Evolutionary conservation across 2,888 invertebrate genomes (phyloP).

Genomic region (Pandemis corylana): DNA sequence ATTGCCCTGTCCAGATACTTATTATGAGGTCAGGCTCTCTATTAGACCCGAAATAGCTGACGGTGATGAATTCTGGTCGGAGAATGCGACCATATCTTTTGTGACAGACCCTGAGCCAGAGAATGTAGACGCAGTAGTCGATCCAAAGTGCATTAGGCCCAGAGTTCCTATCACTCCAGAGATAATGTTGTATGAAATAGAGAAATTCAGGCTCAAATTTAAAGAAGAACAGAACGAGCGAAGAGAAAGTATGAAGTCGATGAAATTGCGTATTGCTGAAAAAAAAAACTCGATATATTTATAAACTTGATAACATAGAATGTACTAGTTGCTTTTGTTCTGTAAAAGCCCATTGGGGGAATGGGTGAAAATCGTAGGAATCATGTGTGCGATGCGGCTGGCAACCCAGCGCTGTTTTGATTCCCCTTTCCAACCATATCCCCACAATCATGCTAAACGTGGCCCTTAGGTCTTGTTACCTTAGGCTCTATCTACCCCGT

Average conservation of each 20-base stretch:
- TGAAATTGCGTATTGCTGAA: neutral
- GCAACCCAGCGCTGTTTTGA: no score
- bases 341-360: no score
- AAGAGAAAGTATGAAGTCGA: neutral
- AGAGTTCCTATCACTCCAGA: neutral
- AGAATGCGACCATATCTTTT: neutral
- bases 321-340: no score
- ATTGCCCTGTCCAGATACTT: neutral
- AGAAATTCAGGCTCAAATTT: neutral
- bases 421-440: no score
- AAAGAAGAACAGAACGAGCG: neutral
- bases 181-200: slow-evolving; percentile 5
- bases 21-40: neutral
- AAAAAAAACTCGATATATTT: no score
- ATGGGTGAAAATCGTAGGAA: no score
- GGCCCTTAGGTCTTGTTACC: no score
- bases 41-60: neutral
- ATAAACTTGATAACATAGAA: no score
- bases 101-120: neutral
- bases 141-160: neutral
- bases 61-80: neutral
- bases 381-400: no score
- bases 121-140: neutral
- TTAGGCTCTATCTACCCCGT: no score
- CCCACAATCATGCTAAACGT: no score